phyloP scores from a whole-genome alignment of 2,797 vertebrate species.

The Cyprinella venusta region DNA sequence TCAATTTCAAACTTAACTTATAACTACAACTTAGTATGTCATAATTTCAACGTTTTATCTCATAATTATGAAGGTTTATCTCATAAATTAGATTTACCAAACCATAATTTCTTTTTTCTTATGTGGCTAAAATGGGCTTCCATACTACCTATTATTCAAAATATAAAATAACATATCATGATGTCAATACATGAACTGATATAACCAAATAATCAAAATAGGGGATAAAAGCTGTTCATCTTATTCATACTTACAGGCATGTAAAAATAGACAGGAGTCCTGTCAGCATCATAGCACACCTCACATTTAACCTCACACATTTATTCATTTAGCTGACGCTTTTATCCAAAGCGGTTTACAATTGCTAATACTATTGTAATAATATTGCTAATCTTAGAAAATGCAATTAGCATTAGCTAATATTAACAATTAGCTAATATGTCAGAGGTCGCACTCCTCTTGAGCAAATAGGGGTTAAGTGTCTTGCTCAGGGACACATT shows the following conservation, averaged over 20 bases:
- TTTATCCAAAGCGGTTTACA: no score
- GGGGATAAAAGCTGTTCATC: neutral
- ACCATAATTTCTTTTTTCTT: neutral
- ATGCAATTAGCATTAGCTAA: no score
- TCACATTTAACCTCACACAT: constrained; percentile 5
- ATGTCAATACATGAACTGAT: neutral
- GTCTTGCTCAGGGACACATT: no score
- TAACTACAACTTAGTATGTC: neutral
- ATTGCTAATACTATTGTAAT: no score
- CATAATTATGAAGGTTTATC: neutral
- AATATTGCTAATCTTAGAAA: no score
- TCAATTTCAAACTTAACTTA: no score
- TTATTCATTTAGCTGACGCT: no score
- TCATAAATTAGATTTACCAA: neutral
- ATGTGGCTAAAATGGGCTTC: neutral
- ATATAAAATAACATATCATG: neutral
- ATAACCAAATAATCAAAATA: constrained; percentile 5
- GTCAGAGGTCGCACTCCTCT: no score
- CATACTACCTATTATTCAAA: neutral
- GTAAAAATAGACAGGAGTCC: constrained; percentile 24
- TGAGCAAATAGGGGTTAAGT: no score
- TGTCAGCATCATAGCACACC: neutral
- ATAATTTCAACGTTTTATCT: neutral
- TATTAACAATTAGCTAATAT: no score
- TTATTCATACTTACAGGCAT: constrained; percentile 2